Base-by-base conservation (phyloP, 2,797 vertebrate genomes). In the Yasuhikotakia modesta region DNA sequence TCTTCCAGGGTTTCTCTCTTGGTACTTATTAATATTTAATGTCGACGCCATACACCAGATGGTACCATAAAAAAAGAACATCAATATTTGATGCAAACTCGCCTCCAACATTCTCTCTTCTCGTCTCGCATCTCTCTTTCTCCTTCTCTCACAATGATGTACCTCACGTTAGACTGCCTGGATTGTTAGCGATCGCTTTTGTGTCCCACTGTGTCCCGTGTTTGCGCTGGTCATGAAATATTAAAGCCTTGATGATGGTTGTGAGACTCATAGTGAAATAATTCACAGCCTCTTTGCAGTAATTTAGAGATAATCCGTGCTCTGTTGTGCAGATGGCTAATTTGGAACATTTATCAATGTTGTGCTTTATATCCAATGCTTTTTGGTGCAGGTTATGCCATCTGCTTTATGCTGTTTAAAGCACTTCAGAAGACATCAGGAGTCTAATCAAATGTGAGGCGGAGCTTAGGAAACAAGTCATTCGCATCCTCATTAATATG, bases 81-180 rank as follows among this genome's bases (percentile, higher is more conserved):
- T 93, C 81, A 90, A 92, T 92, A 90, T 90, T 92, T 92, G 70
- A 93, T 92, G 79, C 27, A 1, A 69, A 87, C 69, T 88, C 84
- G 85, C 79, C 87, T 84, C 66, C 45, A 70, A 53, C 70, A 22
- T 58, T 69, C 46, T 79, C 60, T 63, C 27, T 43, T 78, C 70
- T 73, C 57, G 48, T 30, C 55, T 48, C 48, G 61, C 39, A 58
- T 46, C 12, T 52, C 27, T 81, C 46, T 74, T 50, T 64, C 66
- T 17, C 53, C 14, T 30, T 81, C 70, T 10, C 48, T 61, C 63
- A 39, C 27, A 58, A 61, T 73, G 32, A 71, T 65, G 73, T 19
- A 3, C 24, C 24, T 69, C 16, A 21, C 5, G 24, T 30, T 22
- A 32, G 4, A n/a, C 43, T 13, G 19, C 52, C 30, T 12, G 16